These are phyloP conservation scores for Brachirus orientalis DNA, from an alignment of 2,113 vertebrate genomes.

Conservation along the genomic window DNA sequence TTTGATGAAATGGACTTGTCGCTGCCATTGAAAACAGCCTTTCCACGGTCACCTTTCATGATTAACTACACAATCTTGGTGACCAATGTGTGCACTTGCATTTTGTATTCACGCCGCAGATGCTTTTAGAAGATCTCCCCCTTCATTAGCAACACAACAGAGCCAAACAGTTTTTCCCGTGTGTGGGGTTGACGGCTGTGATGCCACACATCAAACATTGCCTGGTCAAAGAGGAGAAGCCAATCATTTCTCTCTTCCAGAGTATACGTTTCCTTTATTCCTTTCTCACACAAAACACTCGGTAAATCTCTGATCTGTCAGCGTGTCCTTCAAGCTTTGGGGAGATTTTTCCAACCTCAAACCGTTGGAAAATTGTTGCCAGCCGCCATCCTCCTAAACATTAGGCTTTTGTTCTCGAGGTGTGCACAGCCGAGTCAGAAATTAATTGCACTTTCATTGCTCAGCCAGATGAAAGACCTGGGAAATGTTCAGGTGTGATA, in stretches of 20 bases:
- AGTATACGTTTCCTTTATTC: constrained; percentile 23
- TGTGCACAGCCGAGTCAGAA: constrained; percentile 49
- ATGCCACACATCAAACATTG: constrained; percentile 9
- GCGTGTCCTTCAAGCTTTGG: constrained; percentile 55
- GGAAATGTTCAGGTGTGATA: constrained; percentile 70
- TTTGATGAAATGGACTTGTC: neutral
- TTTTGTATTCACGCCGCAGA: neutral
- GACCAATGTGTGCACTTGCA: neutral
- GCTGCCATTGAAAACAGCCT: too few relatives aligned
- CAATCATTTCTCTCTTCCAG: constrained; percentile 10
- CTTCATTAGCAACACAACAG: neutral
- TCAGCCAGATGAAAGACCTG: constrained; percentile 65
- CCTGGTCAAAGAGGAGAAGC: neutral
- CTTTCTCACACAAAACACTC: constrained; percentile 9
- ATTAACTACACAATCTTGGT: neutral
- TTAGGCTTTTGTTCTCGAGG: constrained; percentile 59
- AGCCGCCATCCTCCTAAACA: constrained; percentile 29
- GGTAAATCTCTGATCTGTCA: constrained; percentile 50
- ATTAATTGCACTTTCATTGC: constrained; percentile 75
- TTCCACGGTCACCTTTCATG: neutral
- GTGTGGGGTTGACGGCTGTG: constrained; percentile 12
- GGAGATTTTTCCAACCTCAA: constrained; percentile 43
- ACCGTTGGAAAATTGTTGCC: constrained; percentile 44
- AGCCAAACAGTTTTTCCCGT: neutral
- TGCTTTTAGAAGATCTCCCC: neutral